phyloP scores from a whole-genome alignment of 2,113 vertebrate genomes.

The Aix galericulata region DNA sequence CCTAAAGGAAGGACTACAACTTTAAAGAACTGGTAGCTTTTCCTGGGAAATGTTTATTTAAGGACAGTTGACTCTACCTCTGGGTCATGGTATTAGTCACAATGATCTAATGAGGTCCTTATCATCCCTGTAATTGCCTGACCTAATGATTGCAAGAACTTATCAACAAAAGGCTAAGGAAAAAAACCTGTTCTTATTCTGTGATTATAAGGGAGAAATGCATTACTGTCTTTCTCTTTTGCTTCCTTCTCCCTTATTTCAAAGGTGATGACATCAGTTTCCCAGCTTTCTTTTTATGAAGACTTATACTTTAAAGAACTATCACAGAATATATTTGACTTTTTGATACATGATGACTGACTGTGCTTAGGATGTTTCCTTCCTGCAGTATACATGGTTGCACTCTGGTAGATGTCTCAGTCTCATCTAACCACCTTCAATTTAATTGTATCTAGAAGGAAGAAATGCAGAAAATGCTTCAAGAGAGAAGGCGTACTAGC shows the following conservation, averaged over 20 bases:
- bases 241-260: neutral
- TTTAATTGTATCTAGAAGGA: neutral
- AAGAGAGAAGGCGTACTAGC: neutral
- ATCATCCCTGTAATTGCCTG: neutral
- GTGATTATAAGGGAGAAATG: neutral
- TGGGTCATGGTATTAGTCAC: neutral
- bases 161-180: neutral
- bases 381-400: no score
- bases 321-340: neutral
- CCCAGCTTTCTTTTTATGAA: neutral
- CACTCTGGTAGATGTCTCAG: neutral
- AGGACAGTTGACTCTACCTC: neutral
- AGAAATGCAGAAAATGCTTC: neutral
- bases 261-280: neutral
- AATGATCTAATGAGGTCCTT: neutral
- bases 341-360: neutral
- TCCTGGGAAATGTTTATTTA: neutral
- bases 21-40: neutral
- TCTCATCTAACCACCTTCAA: neutral
- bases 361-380: neutral
- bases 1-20: neutral
- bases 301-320: neutral
- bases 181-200: neutral
- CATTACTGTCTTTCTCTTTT: neutral
- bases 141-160: neutral